phyloP scores from a whole-genome alignment of 1,140 invertebrate species.

The Macrotrachela quadricornifera region DNA sequence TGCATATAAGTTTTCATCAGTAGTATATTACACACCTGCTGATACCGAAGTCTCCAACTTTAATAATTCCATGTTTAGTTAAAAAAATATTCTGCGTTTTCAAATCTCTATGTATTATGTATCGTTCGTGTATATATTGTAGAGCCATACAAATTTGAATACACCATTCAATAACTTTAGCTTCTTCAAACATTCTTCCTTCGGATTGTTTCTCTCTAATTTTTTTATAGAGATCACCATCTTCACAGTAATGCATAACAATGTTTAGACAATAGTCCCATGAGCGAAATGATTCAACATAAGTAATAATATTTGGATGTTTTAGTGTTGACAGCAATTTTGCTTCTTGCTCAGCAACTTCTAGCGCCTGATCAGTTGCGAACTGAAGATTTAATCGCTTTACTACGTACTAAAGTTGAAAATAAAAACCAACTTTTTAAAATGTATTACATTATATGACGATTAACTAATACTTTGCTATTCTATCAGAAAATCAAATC shows the following conservation, averaged over 20 bases:
- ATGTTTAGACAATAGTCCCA: slow-evolving; percentile 30
- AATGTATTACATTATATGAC: no score
- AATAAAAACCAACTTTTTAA: no score
- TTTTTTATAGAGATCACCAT: slow-evolving; percentile 33
- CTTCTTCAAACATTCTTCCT: slow-evolving; percentile 25
- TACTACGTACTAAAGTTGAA: slow-evolving; percentile 35
- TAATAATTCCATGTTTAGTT: slow-evolving; percentile 33
- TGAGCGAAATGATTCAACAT: slow-evolving; percentile 34
- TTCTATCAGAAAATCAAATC: no score
- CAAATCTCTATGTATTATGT: slow-evolving; percentile 35
- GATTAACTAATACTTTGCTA: no score
- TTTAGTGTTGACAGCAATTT: slow-evolving; percentile 32
- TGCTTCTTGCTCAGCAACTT: slow-evolving; percentile 32
- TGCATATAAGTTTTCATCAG: no score
- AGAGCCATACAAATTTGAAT: slow-evolving; percentile 37
- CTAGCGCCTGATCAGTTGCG: slow-evolving; percentile 13
- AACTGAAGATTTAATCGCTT: slow-evolving; percentile 32
- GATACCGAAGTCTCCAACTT: slow-evolving; percentile 36
- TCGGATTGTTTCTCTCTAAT: slow-evolving; percentile 28
- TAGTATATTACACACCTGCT: no score
- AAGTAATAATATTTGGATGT: slow-evolving; percentile 36
- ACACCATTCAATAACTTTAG: slow-evolving; percentile 36
- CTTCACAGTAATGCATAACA: slow-evolving; percentile 37
- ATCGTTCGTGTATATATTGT: slow-evolving; percentile 34
- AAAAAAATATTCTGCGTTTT: slow-evolving; percentile 38